Evolutionary conservation across 2,113 vertebrate genomes (phyloP).

Genomic region (Beaufortia kweichowensis): DNA sequence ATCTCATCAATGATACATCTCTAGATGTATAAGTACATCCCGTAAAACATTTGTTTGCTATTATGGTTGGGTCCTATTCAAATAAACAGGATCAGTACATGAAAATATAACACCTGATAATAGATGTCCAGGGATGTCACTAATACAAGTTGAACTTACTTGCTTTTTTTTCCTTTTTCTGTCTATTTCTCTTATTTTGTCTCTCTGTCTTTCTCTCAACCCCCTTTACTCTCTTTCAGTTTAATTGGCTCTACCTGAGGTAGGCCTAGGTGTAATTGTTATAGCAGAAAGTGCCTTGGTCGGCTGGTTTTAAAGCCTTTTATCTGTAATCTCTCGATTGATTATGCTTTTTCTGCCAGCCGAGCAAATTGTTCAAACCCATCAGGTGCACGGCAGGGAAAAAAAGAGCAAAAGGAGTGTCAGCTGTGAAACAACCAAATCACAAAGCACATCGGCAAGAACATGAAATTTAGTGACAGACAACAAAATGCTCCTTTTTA

Average conservation of each 20-base stretch:
- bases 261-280: constrained; percentile 72
- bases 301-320: constrained; percentile 70
- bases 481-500: constrained; percentile 18
- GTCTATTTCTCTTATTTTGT: neutral
- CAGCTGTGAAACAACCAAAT: constrained; percentile 53
- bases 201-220: neutral
- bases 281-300: constrained; percentile 72
- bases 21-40: too few species aligned
- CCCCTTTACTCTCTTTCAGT: constrained; percentile 42
- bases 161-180: neutral
- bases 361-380: constrained; percentile 71
- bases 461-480: constrained; percentile 39
- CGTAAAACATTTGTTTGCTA: too few species aligned
- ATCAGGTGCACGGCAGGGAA: constrained; percentile 61
- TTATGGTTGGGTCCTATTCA: too few species aligned
- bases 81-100: too few species aligned
- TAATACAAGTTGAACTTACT: neutral
- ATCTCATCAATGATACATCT: too few species aligned
- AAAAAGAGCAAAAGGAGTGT: constrained; percentile 40
- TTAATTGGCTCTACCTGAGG: constrained; percentile 74
- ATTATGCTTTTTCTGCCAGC: constrained; percentile 73
- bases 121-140: too few species aligned
- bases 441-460: constrained; percentile 36
- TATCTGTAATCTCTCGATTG: constrained; percentile 77
- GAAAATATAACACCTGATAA: too few species aligned